A percentile compares a stretch with the other conserved stretches of the same genome.
phyloP scores from a whole-genome alignment of 2,113 vertebrate genomes.

The chimpanzee (Pan troglodytes) region NHGRI_mPanTro3-v2.1_pri NC_072401.2:77484001-77484500 shows the following conservation, averaged over 20 bases:
- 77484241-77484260: background rate
- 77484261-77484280: background rate
- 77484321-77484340: background rate
- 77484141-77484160: background rate
- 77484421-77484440: background rate
- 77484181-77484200: background rate
- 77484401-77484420: background rate
- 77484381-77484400: background rate
- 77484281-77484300: background rate
- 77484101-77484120: background rate
- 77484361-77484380: background rate
- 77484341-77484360: background rate
- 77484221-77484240: background rate
- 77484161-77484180: background rate
- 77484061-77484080: background rate
- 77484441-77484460: background rate
- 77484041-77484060: background rate
- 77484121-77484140: background rate
- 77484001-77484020: accelerated
- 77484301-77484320: background rate
- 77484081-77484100: background rate
- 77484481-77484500: background rate
- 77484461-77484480: background rate
- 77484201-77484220: background rate
- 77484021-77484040: background rate